These are phyloP conservation scores for Manis pentadactyla DNA, from an alignment of 2,797 vertebrate genomes.

Conservation along the genomic window DNA sequence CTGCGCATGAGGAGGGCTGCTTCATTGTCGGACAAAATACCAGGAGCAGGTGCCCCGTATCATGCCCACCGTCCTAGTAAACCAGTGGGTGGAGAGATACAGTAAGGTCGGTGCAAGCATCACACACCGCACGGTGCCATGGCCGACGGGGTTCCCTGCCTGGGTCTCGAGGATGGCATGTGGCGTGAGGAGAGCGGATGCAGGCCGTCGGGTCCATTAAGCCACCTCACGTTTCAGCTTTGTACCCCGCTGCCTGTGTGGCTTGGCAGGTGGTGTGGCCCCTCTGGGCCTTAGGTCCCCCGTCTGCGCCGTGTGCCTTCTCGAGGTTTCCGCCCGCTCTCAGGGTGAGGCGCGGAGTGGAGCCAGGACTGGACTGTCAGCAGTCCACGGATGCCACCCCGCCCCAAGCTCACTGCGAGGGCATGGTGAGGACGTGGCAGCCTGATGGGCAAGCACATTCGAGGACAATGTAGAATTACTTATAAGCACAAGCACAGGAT, in stretches of 20 bases:
- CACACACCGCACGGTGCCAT: not conserved
- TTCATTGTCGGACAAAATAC: not conserved
- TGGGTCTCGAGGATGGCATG: not conserved
- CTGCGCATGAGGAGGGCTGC: not conserved
- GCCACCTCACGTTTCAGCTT: not conserved
- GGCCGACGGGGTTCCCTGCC: not conserved
- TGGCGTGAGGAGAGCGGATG: not conserved
- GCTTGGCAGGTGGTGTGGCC: not conserved
- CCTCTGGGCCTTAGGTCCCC: not conserved
- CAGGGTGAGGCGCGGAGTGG: not conserved
- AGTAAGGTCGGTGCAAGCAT: no score
- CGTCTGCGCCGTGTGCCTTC: fast-evolving
- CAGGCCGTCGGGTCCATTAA: not conserved
- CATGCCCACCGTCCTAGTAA: no score
- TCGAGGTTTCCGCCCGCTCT: fast-evolving
- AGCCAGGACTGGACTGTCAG: not conserved
- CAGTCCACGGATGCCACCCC: no score
- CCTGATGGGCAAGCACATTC: not conserved
- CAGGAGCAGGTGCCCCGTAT: no score
- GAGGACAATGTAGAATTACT: not conserved
- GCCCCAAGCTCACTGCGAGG: fast-evolving
- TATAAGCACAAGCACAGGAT: not conserved
- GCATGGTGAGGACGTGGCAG: not conserved
- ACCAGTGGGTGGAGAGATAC: no score
- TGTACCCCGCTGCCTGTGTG: not conserved